These are phyloP conservation scores for Pelusios castaneus DNA, from an alignment of 2,113 vertebrate species.

Conservation along the genomic window DNA sequence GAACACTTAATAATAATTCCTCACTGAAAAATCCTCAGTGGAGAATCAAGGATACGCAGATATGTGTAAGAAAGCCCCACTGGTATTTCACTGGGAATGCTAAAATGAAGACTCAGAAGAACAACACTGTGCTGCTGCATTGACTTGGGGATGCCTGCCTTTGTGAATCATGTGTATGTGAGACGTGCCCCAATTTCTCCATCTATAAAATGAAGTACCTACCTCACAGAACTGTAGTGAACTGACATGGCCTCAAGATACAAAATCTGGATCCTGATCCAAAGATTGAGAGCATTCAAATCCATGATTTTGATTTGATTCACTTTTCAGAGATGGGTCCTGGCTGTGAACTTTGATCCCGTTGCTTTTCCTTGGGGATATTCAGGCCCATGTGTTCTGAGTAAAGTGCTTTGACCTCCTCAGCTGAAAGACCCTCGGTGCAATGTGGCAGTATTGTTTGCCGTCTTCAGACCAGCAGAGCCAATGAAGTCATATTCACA, in stretches of 20 bases:
- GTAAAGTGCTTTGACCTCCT: accelerated
- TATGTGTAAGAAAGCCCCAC: neutral
- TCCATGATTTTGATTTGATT: neutral
- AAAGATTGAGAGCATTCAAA: neutral
- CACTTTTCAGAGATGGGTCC: neutral
- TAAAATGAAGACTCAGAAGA: neutral
- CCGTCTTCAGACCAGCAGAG: neutral
- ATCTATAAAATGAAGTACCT: neutral
- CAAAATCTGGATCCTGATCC: neutral
- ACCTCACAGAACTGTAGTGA: neutral
- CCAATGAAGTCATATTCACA: neutral
- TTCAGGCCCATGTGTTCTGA: neutral
- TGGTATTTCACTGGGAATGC: neutral
- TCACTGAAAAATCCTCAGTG: neutral
- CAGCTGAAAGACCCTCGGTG: neutral
- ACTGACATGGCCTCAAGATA: neutral
- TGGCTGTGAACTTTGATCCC: neutral
- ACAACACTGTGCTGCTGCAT: accelerated
- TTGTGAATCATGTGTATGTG: neutral
- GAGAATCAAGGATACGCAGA: neutral
- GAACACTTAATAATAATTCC: neutral
- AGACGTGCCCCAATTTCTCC: neutral
- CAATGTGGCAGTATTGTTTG: neutral
- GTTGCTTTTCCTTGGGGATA: neutral
- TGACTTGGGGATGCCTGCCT: neutral